These are phyloP conservation scores for Torymus aiolomorphi DNA, from an alignment of 2,888 invertebrate species.

Conservation along the genomic window DNA sequence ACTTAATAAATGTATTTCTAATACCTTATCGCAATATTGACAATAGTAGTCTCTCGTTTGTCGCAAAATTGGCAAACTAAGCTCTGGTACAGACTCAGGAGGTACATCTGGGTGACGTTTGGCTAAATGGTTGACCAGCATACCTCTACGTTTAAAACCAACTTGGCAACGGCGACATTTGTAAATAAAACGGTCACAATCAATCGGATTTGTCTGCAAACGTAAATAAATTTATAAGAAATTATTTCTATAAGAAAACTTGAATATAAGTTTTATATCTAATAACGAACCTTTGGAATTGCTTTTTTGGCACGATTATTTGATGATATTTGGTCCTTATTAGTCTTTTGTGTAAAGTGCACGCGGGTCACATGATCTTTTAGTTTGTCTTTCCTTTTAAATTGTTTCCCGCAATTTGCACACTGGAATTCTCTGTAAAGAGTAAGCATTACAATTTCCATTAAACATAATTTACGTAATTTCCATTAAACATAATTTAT, in stretches of 20 bases:
- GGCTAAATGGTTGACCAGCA: slow-evolving; percentile 90
- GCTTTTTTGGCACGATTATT: slow-evolving; percentile 77
- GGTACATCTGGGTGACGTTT: slow-evolving; percentile 84
- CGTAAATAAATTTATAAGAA: slow-evolving; percentile 17
- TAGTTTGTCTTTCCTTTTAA: slow-evolving; percentile 86
- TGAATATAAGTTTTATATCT: background rate
- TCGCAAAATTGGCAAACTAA: slow-evolving; percentile 86
- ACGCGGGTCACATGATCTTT: slow-evolving; percentile 84
- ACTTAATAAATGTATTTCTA: too few species aligned
- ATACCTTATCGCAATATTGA: slow-evolving; percentile 86
- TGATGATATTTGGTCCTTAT: slow-evolving; percentile 65
- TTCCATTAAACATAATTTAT: too few species aligned
- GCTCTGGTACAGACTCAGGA: slow-evolving; percentile 83
- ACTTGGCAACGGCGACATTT: slow-evolving; percentile 86
- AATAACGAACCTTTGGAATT: slow-evolving; percentile 77
- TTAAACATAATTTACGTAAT: too few species aligned
- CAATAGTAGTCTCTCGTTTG: slow-evolving; percentile 89
- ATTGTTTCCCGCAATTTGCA: slow-evolving; percentile 85
- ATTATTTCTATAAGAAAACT: too few species aligned
- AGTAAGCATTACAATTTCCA: too few species aligned
- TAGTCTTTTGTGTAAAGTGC: slow-evolving; percentile 78
- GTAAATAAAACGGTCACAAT: slow-evolving; percentile 85
- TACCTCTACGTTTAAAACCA: slow-evolving; percentile 89
- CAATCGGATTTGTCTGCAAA: slow-evolving; percentile 77
- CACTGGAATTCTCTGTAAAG: slow-evolving; percentile 82